Conservation (phyloP, 2,113 vertebrate genomes). For the Oryzias celebensis region DNA sequence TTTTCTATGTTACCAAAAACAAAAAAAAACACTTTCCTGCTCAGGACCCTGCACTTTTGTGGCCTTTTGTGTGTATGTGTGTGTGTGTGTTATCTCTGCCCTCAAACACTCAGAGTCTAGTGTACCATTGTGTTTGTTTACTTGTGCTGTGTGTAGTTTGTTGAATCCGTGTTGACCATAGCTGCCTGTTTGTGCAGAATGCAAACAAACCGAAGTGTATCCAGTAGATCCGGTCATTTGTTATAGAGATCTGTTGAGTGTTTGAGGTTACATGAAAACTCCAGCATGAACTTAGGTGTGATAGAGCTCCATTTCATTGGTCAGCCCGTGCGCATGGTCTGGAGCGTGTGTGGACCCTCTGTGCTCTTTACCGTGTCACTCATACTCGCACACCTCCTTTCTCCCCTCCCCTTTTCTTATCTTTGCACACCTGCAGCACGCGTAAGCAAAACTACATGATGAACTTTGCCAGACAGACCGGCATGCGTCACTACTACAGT, state of each 20-base stretch:
- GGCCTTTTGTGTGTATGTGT: conserved; percentile 22
- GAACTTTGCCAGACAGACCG: conserved; percentile 99
- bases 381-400: conserved; percentile 53
- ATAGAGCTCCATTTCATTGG: conserved; percentile 30
- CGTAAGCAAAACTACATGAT: conserved; percentile 99
- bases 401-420: conserved; percentile 46
- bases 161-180: conserved; percentile 29
- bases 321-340: conserved; percentile 42
- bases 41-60: conserved; percentile 45
- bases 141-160: conserved; percentile 52
- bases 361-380: conserved; percentile 29
- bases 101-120: conserved; percentile 63
- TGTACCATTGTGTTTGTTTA: conserved; percentile 45
- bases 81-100: conserved; percentile 57
- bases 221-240: conserved; percentile 40
- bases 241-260: conserved; percentile 69
- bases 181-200: conserved; percentile 49
- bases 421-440: conserved; percentile 84
- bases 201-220: conserved; percentile 36
- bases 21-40: conserved; percentile 18
- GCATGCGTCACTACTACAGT: conserved; percentile 95
- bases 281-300: conserved; percentile 62
- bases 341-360: conserved; percentile 15
- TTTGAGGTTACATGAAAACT: conserved; percentile 77
- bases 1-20: conserved; percentile 55